phyloP scores from a whole-genome alignment of 64 coral and sea anemone genomes.

The Pachyseris speciosa region DNA sequence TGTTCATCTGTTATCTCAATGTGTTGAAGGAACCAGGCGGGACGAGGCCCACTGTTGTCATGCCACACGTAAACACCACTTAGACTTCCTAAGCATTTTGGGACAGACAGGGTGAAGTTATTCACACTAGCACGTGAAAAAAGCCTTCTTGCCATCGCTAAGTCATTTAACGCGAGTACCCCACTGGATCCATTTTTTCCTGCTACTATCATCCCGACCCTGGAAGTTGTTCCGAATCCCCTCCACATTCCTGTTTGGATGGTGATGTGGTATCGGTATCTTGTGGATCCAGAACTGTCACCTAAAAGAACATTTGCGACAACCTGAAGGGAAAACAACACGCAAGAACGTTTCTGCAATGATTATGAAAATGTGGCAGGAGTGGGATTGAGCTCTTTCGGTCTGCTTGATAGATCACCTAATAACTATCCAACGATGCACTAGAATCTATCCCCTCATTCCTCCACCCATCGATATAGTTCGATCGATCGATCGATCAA shows the following conservation, averaged over 20 bases:
- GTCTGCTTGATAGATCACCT: no score
- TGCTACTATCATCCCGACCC: conserved; percentile 63
- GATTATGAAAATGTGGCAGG: no score
- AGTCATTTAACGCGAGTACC: conserved; percentile 27
- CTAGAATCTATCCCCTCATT: no score
- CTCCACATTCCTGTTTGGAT: conserved; percentile 78
- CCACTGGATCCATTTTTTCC: conserved; percentile 21
- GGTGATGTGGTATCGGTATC: conserved; percentile 56
- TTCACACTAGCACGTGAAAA: conserved; percentile 69
- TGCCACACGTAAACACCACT: conserved; percentile 67
- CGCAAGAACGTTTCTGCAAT: no score
- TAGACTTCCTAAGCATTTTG: conserved; percentile 39
- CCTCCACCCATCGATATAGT: not conserved
- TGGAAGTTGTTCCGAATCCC: conserved; percentile 71
- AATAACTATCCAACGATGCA: no score
- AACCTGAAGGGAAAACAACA: conserved; percentile 36
- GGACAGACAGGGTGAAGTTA: conserved; percentile 61
- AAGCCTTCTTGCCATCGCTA: conserved; percentile 35
- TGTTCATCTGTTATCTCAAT: conserved; percentile 48
- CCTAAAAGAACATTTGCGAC: conserved; percentile 58
- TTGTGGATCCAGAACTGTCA: not conserved
- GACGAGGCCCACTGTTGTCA: conserved; percentile 64
- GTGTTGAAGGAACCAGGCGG: conserved; percentile 68
- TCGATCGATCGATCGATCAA: not conserved
- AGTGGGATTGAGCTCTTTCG: no score